Base-by-base conservation (phyloP, 1,140 invertebrate species). In the Gonatopus flavifemur region DNA sequence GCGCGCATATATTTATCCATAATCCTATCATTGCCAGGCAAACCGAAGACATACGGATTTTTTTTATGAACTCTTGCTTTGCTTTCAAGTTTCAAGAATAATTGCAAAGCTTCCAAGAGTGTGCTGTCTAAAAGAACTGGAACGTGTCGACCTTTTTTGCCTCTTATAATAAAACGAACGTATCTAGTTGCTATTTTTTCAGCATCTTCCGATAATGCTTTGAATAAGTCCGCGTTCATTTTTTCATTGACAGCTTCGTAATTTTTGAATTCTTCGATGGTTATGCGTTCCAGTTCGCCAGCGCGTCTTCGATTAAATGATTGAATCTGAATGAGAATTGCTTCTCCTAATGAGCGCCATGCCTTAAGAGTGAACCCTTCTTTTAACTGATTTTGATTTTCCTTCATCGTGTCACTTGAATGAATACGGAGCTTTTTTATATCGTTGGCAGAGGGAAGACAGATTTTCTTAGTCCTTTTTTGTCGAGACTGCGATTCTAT, bases 401-500 rank as follows among this genome's bases (percentile, higher is more conserved):
- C n/a, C n/a, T n/a, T n/a, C n/a, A n/a, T n/a, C n/a, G n/a, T n/a
- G n/a, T n/a, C n/a, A n/a, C n/a, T n/a, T n/a, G n/a, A n/a, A n/a
- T n/a, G n/a, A n/a, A n/a, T n/a, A n/a, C n/a, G n/a, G n/a, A 47
- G 38, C 38, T 38, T 6, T 24, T 28, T 37, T 5, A 47, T 47
- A 22, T 35, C 33, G 5, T 13, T 16, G 10, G 45, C 25, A 18
- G 22, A 13, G n/a, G 45, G 45, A 9, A 47, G 35, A 18, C 25
- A 25, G 6, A 20, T 20, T 13, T 37, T 15, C 21, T 24, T 47
- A 3, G 20, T 28, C 13, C 19, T 12, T 5, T 37, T 33, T 20
- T 55, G 36, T 19, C 25, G 33, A 2, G 42, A 33, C 36, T 57
- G 55, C 3, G 44, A 31, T 35, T 52, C 45, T 9, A 31, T 16